Base-by-base conservation (phyloP, 2,888 invertebrate species). In the Oligia latruncula region DNA sequence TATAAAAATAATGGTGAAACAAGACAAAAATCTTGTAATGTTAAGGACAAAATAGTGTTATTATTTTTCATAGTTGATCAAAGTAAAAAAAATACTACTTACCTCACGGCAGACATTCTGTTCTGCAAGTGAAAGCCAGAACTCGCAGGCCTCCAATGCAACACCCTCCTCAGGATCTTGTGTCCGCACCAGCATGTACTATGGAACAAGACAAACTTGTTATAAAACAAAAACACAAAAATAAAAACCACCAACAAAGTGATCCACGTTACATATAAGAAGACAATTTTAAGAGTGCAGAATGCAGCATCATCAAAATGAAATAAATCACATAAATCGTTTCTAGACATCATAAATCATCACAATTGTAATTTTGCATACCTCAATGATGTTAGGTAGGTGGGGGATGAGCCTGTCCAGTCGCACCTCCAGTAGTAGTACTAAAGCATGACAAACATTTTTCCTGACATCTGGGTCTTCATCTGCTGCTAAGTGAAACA, bases 61-160 rank as follows among this genome's bases (percentile, higher is more conserved):
- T 11, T 2, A 29, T 43, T 43, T 29, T 43, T 40, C 0, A 40
- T 4, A 58, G 17, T 17, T n/a, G 2, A 13, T 4, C 2, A n/a
- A n/a, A n/a, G 11, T n/a, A 71, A 4, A 13, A 58, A 20, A n/a
- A 65, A 40, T 55, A 23, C 11, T n/a, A n/a, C 84, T n/a, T 71
- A 96, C 97, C 93, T 99, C 99, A 93, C 98, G 98, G 94, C 99
- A 99, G 87, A 99, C 98, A 90, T 98, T 98, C 93, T 99, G 99
- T 93, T 99, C 99, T 2, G 99, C 99, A 76, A 99, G 97, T 0
- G 99, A 99, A 74, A 99, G 96, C 99, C 99, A 99, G 96, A 99
- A 99, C 95, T 99, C 99, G 91, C 99, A 99, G 0, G 99, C 99
- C 95, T 99, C 99, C 81, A 99, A 96, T 0, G 99, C 99, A 29